phyloP scores from a whole-genome alignment of 1,140 invertebrate species.

The Drosophila miranda region DNA sequence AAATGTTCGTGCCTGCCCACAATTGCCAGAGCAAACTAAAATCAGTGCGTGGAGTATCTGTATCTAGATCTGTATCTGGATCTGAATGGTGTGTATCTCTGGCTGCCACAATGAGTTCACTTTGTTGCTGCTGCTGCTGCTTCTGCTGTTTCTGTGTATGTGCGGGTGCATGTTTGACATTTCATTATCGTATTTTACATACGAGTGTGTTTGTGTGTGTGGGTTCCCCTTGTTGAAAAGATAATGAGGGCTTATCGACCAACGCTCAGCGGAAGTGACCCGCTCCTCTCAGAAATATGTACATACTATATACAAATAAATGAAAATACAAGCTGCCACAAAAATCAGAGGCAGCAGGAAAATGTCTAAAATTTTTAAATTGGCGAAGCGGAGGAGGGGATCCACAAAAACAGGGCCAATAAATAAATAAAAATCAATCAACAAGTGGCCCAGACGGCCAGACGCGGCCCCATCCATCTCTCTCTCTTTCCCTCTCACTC shows the following conservation, averaged over 20 bases:
- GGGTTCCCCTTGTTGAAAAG: constrained; percentile 47
- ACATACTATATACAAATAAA: too few species aligned
- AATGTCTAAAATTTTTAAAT: constrained; percentile 29
- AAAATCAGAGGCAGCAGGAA: constrained; percentile 29
- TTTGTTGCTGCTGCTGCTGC: constrained; percentile 41
- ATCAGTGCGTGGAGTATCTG: constrained; percentile 71
- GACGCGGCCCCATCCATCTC: neutral
- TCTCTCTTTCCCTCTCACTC: neutral
- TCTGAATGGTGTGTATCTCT: constrained; percentile 39
- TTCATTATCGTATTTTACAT: constrained; percentile 62
- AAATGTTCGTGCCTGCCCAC: constrained; percentile 65
- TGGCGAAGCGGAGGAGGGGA: neutral
- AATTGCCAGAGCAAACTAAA: constrained; percentile 67
- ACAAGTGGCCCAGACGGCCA: constrained; percentile 60
- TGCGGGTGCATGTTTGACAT: constrained; percentile 75
- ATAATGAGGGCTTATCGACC: constrained; percentile 74
- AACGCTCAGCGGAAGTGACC: constrained; percentile 32
- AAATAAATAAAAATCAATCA: constrained; percentile 73
- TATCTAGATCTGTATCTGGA: constrained; percentile 45
- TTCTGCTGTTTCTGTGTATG: constrained; percentile 33
- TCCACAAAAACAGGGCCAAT: constrained; percentile 16
- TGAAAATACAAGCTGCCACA: neutral
- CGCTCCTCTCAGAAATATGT: constrained; percentile 18
- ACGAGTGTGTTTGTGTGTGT: neutral
- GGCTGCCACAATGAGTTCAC: constrained; percentile 69